phyloP scores from a whole-genome alignment of 2,888 invertebrate genomes.

The Fragum sueziense region DNA sequence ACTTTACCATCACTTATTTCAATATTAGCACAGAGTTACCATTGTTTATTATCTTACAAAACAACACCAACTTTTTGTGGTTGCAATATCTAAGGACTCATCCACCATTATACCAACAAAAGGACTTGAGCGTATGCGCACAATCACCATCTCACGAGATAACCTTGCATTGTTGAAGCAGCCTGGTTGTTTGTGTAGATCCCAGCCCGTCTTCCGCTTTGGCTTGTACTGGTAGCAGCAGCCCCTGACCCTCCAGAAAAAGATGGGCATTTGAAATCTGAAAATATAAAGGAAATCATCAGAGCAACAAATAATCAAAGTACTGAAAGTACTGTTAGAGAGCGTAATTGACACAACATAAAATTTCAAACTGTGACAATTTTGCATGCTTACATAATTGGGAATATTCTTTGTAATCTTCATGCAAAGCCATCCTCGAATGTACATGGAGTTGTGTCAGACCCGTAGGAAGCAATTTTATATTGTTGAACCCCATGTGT shows the following conservation, averaged over 20 bases:
- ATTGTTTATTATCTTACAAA: constrained; percentile 31
- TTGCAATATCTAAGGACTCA: constrained; percentile 38
- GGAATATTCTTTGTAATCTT: too few relatives aligned
- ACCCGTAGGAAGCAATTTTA: too few relatives aligned
- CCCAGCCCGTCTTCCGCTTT: background rate
- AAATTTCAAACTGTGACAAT: too few relatives aligned
- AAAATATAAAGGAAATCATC: background rate
- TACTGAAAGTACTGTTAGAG: too few relatives aligned
- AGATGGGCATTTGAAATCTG: constrained; percentile 16
- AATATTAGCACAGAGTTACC: constrained; percentile 29
- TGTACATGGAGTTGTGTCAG: too few relatives aligned
- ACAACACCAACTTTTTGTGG: constrained; percentile 36
- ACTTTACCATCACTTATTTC: constrained; percentile 36
- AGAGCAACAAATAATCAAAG: too few relatives aligned
- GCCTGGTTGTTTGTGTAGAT: constrained; percentile 15
- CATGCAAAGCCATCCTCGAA: too few relatives aligned
- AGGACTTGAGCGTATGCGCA: constrained; percentile 34
- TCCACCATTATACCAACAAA: constrained; percentile 45
- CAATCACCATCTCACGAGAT: constrained; percentile 15
- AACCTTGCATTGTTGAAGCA: constrained; percentile 18
- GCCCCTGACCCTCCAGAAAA: constrained; percentile 9
- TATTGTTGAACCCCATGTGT: too few relatives aligned
- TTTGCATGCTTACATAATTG: too few relatives aligned
- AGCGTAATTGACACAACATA: too few relatives aligned
- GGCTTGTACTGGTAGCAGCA: background rate